Conservation (phyloP, 2,888 invertebrate genomes). For the Acutogordius australiensis region DNA sequence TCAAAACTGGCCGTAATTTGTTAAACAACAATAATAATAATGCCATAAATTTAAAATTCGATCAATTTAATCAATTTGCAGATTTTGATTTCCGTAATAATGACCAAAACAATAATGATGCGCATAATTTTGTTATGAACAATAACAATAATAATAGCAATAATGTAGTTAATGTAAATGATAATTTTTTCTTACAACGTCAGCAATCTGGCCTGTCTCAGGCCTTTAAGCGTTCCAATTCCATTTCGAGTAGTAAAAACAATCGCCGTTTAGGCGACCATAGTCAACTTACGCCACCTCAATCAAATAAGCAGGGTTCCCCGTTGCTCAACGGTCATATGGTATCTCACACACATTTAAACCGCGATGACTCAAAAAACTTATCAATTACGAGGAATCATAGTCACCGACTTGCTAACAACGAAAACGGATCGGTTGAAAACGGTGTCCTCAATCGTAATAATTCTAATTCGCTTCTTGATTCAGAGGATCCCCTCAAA, state of each 20-base stretch:
- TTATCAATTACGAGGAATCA: neutral
- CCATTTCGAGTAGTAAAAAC: neutral
- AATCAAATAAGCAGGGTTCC: no score
- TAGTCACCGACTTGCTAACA: neutral
- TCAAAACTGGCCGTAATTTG: neutral
- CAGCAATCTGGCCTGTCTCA: neutral
- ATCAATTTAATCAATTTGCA: no score
- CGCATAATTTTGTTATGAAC: neutral
- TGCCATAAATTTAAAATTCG: neutral
- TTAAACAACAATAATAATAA: neutral
- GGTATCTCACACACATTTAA: neutral
- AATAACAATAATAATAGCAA: neutral
- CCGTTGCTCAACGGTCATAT: no score
- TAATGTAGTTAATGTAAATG: neutral
- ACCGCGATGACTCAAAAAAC: neutral
- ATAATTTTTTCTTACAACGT: neutral
- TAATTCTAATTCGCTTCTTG: neutral
- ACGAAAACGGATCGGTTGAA: neutral
- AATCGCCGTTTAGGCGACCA: no score
- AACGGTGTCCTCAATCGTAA: neutral
- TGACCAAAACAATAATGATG: neutral
- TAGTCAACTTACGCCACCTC: neutral
- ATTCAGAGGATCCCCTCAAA: neutral
- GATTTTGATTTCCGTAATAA: no score
- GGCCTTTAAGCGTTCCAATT: neutral